Evolutionary conservation across 1,140 invertebrate species (phyloP).

Genomic region (Ericerus pela): DNA sequence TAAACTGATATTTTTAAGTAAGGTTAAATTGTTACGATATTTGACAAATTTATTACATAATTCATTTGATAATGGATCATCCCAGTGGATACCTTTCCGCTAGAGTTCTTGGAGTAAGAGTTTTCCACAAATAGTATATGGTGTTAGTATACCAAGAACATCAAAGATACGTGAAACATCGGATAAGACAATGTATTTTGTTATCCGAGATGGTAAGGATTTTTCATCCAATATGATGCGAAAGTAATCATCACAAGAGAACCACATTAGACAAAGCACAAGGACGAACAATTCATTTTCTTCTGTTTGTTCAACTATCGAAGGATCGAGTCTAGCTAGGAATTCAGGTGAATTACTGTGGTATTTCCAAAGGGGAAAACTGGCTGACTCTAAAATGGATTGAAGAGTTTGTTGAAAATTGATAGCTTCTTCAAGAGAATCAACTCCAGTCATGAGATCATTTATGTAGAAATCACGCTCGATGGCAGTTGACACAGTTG

Average conservation of each 20-base stretch:
- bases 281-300: background rate
- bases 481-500: too few species aligned
- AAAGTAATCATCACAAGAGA: background rate
- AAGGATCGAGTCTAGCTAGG: background rate
- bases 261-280: background rate
- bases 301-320: background rate
- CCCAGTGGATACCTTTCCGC: conserved; percentile 22
- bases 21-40: background rate
- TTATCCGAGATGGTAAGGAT: background rate
- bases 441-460: conserved; percentile 21
- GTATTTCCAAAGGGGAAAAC: background rate
- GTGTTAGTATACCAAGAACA: conserved; percentile 24
- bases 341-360: background rate
- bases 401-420: background rate
- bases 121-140: conserved; percentile 23
- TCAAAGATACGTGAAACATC: conserved; percentile 24
- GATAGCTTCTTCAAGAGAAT: background rate
- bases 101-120: conserved; percentile 25
- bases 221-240: background rate
- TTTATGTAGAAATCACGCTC: conserved; percentile 37
- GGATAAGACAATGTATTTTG: conserved; percentile 16
- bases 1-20: background rate
- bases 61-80: conserved; percentile 19
- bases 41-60: conserved; percentile 5
- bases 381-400: background rate